Conservation (phyloP, 1,140 invertebrate genomes). For the Pomacea maculata region DNA sequence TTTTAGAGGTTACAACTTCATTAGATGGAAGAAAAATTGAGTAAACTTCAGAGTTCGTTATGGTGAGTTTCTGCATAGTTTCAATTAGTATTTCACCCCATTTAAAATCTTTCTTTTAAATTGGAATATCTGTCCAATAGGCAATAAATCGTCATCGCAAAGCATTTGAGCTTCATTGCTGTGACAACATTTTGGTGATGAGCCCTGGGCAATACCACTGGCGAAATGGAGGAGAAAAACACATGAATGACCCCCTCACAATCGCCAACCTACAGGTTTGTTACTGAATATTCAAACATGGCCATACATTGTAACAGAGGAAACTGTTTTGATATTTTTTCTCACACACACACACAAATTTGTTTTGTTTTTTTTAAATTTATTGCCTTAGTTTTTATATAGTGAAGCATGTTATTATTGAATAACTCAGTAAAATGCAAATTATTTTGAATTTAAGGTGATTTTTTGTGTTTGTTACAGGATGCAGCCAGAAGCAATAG, state of each 20-base stretch:
- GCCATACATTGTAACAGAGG: no score
- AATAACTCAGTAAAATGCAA: neutral
- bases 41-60: no score
- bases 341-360: neutral
- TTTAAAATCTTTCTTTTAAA: no score
- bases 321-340: neutral
- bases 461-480: conserved; percentile 59
- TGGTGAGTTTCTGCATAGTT: no score
- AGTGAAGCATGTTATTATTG: neutral
- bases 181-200: conserved; percentile 81
- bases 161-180: conserved; percentile 54
- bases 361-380: no score
- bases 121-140: conserved; percentile 31
- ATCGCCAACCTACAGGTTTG: conserved; percentile 75
- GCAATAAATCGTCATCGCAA: conserved; percentile 55
- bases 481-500: conserved; percentile 87
- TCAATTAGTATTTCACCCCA: no score
- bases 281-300: no score
- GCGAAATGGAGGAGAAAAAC: conserved; percentile 96
- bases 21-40: no score
- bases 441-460: neutral
- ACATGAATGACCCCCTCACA: conserved; percentile 95
- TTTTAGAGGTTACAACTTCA: no score
- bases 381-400: neutral
- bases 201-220: conserved; percentile 97